Conservation (phyloP, 2,797 vertebrate species). For the Urophycis tenuis region DNA sequence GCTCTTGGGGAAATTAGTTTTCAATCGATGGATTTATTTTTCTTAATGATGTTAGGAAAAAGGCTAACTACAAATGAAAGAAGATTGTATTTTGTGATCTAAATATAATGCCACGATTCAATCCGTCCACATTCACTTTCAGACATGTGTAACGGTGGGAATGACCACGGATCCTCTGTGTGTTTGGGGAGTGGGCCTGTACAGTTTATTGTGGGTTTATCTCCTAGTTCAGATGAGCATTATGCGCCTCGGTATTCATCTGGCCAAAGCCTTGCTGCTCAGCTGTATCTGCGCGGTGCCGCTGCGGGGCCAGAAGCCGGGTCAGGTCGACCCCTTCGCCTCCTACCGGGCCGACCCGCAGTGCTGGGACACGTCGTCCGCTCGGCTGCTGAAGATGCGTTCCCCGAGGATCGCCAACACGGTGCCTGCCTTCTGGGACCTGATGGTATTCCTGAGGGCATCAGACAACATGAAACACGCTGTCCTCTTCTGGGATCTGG, state of each 20-base stretch:
- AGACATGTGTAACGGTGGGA: too few species aligned
- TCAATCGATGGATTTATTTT: background rate
- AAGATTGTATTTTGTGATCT: background rate
- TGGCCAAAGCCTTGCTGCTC: constrained; percentile 70
- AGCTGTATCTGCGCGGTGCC: constrained; percentile 62
- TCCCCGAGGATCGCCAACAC: constrained; percentile 84
- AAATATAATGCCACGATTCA: background rate
- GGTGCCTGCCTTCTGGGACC: constrained; percentile 88
- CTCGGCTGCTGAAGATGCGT: constrained; percentile 81
- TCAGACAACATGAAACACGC: constrained; percentile 84
- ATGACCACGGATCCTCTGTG: too few species aligned
- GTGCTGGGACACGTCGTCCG: constrained; percentile 90
- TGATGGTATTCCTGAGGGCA: constrained; percentile 84
- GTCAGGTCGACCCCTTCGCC: constrained; percentile 76
- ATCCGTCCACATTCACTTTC: too few species aligned
- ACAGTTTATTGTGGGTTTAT: too few species aligned
- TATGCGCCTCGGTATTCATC: constrained; percentile 51
- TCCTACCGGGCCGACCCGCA: constrained; percentile 75
- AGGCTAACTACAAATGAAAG: background rate
- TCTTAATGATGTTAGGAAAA: background rate
- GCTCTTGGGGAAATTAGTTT: background rate
- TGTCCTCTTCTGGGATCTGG: constrained; percentile 90
- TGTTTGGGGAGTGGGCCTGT: too few species aligned
- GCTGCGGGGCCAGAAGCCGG: constrained; percentile 63
- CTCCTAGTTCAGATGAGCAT: constrained; percentile 55